These are phyloP conservation scores for Lordiphosa clarofinis DNA, from an alignment of 1,140 invertebrate genomes.

Conservation along the genomic window DNA sequence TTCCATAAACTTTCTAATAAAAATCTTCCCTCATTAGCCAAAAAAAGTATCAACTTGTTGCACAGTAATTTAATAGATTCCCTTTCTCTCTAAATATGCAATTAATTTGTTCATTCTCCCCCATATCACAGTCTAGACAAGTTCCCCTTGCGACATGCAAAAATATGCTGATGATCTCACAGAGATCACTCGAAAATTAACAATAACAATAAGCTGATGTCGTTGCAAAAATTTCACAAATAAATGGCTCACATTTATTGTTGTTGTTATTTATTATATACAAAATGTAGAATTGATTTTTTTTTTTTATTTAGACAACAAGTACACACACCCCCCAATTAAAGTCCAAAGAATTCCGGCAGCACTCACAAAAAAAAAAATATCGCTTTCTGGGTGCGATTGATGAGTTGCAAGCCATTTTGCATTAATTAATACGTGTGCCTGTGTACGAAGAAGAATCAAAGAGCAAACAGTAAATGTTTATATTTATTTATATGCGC, in stretches of 20 bases:
- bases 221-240: conserved; percentile 40
- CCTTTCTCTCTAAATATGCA: too few species aligned
- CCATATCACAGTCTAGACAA: too few species aligned
- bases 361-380: conserved; percentile 16
- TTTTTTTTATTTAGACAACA: background rate
- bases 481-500: conserved; percentile 40
- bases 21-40: too few species aligned
- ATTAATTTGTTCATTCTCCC: too few species aligned
- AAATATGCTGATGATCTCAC: conserved; percentile 57
- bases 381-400: conserved; percentile 32
- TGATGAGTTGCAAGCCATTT: conserved; percentile 44
- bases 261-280: conserved; percentile 46
- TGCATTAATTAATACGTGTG: conserved; percentile 25
- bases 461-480: conserved; percentile 31
- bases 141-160: background rate
- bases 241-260: conserved; percentile 51
- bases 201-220: conserved; percentile 22
- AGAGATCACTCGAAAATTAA: conserved; percentile 45
- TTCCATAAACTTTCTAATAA: too few species aligned
- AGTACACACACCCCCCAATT: background rate
- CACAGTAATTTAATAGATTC: too few species aligned
- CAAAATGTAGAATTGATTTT: conserved; percentile 41
- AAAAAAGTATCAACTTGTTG: too few species aligned
- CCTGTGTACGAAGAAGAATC: background rate
- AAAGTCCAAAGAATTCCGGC: conserved; percentile 38